Percentiles rank a stretch among this genome's conserved stretches.
phyloP scores from a whole-genome alignment of 2,888 invertebrate species.

The Pollenia amentaria region DNA sequence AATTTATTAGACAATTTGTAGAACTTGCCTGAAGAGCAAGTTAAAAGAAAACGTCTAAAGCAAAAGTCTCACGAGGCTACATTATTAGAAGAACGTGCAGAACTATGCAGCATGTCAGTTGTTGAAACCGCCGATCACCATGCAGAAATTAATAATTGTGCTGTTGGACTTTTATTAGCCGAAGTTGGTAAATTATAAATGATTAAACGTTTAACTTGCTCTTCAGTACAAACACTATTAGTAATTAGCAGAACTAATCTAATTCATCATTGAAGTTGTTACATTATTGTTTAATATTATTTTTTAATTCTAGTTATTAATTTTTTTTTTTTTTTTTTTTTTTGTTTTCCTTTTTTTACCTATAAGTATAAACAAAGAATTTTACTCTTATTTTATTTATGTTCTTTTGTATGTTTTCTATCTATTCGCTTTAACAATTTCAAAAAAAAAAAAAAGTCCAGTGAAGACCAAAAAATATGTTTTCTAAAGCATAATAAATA shows the following conservation, averaged over 20 bases:
- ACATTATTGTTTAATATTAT: conserved; percentile 48
- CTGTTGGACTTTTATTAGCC: conserved; percentile 79
- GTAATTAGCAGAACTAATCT: conserved; percentile 50
- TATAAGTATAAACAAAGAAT: conserved; percentile 43
- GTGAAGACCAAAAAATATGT: conserved; percentile 64
- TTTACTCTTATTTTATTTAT: conserved; percentile 20
- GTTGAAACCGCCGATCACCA: conserved; percentile 23
- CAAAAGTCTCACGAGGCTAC: conserved; percentile 62
- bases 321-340: conserved; percentile 41
- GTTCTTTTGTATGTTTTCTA: conserved; percentile 35
- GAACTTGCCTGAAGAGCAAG: conserved; percentile 82
- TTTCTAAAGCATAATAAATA: conserved; percentile 33
- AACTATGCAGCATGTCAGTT: background rate
- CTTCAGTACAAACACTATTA: conserved; percentile 58
- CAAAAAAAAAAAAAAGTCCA: conserved; percentile 44
- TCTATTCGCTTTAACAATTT: conserved; percentile 36
- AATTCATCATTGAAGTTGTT: conserved; percentile 57
- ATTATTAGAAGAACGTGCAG: conserved; percentile 36
- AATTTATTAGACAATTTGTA: conserved; percentile 83
- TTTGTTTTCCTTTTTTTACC: conserved; percentile 50
- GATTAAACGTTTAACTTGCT: conserved; percentile 58
- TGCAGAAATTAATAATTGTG: conserved; percentile 71
- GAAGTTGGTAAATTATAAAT: conserved; percentile 80
- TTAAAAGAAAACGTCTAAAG: conserved; percentile 70
- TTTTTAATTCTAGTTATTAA: conserved; percentile 24